A percentile compares a stretch with the other conserved stretches of the same genome.
Conservation (phyloP, 2,113 vertebrate species). For the Notothenia coriiceps region DNA sequence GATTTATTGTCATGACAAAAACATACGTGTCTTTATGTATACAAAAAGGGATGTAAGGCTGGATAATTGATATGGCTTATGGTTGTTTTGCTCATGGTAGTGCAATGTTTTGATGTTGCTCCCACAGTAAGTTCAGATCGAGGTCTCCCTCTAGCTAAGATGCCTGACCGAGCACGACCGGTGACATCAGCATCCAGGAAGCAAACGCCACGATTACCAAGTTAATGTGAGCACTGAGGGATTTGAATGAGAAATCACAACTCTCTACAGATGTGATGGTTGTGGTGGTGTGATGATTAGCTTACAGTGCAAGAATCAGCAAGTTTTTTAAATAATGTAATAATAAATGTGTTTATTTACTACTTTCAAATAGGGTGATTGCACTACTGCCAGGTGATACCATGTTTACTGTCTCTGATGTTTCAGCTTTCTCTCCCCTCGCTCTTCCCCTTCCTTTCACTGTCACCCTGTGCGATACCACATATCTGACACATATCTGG, state of each 20-base stretch:
- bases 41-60: background rate
- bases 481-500: slow-evolving; percentile 17
- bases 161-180: background rate
- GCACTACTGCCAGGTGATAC: background rate
- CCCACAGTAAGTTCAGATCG: background rate
- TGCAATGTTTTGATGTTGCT: background rate
- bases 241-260: background rate
- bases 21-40: background rate
- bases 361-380: background rate
- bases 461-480: background rate
- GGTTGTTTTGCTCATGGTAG: background rate
- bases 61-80: background rate
- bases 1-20: background rate
- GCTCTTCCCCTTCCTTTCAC: background rate
- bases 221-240: background rate
- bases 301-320: background rate
- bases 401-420: slow-evolving; percentile 1
- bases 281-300: background rate
- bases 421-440: background rate
- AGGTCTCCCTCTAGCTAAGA: background rate
- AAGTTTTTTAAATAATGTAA: background rate
- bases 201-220: background rate
- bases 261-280: background rate
- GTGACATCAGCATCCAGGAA: background rate
- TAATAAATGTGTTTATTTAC: slow-evolving; percentile 6